phyloP scores from a whole-genome alignment of 2,113 vertebrate genomes.

The Cryptomyrus ogoouensis region DNA sequence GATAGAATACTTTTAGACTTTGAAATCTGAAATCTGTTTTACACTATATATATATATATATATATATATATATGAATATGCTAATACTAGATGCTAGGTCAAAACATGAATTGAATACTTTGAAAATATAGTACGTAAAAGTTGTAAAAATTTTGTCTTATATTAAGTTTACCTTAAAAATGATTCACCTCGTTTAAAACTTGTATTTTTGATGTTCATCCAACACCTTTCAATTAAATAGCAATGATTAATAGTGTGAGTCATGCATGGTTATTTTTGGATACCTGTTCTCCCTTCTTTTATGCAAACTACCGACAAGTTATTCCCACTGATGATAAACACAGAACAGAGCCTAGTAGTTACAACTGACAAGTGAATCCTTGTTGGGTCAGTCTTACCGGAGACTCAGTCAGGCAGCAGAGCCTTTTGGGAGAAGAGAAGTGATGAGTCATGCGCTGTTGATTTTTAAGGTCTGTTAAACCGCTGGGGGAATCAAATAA shows the following conservation, averaged over 20 bases:
- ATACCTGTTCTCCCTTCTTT: neutral
- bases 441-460: neutral
- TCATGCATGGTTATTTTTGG: neutral
- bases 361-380: neutral
- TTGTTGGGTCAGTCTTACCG: neutral
- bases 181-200: neutral
- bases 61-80: neutral
- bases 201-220: neutral
- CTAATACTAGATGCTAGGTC: neutral
- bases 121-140: neutral
- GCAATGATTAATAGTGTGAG: slow-evolving; percentile 12
- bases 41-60: neutral
- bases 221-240: neutral
- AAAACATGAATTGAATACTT: neutral
- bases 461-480: neutral
- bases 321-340: neutral
- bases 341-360: neutral
- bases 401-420: neutral
- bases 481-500: neutral
- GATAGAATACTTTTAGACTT: neutral
- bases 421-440: neutral
- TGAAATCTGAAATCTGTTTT: neutral
- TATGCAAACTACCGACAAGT: neutral
- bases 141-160: neutral
- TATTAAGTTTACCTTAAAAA: neutral